phyloP scores from a whole-genome alignment of 2,888 invertebrate species.

The Apamea sordens region DNA sequence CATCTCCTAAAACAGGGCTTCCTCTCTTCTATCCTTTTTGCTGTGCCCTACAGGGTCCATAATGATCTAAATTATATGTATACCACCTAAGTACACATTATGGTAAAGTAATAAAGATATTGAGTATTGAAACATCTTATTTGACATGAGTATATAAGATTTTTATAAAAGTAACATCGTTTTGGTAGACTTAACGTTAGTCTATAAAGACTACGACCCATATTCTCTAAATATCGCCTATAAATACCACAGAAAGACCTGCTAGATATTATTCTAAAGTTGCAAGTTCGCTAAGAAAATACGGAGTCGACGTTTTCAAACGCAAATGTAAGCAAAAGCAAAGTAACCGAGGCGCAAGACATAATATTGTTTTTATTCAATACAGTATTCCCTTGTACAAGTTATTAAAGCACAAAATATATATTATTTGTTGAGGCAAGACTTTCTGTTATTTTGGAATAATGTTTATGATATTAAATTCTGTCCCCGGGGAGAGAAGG shows the following conservation, averaged over 20 bases:
- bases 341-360: constrained; percentile 18
- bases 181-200: not conserved
- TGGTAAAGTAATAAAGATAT: too few species aligned
- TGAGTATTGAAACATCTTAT: too few species aligned
- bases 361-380: constrained; percentile 60
- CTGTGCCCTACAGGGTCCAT: too few species aligned
- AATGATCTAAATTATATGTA: too few species aligned
- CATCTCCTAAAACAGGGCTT: too few species aligned
- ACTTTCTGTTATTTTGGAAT: constrained; percentile 71
- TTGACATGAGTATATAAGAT: not conserved
- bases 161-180: not conserved
- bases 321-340: constrained; percentile 34
- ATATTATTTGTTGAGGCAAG: constrained; percentile 67
- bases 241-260: constrained; percentile 14
- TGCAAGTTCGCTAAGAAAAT: constrained; percentile 29
- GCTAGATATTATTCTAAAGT: constrained; percentile 41
- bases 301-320: constrained; percentile 17
- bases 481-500: constrained; percentile 67
- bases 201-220: not conserved
- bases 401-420: constrained; percentile 69
- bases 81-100: too few species aligned
- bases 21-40: too few species aligned
- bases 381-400: constrained; percentile 59
- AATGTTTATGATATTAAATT: constrained; percentile 75
- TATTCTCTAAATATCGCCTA: not conserved